Percentiles rank a stretch among this genome's conserved stretches.
phyloP scores from a whole-genome alignment of 53 echinoderm and acorn worm species.

The Paracentrotus lividus region DNA sequence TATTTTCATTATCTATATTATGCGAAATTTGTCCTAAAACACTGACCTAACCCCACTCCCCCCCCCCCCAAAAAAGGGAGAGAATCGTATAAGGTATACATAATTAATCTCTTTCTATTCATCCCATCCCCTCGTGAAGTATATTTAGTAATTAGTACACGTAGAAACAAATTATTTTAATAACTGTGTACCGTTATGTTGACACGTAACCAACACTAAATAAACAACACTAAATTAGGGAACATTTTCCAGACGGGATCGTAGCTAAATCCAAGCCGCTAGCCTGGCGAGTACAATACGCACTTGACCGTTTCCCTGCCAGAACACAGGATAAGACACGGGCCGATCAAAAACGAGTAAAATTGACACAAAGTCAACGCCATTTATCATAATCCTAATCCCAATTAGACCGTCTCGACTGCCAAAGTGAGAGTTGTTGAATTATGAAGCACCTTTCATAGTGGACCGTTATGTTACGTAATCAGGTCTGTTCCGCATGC shows the following conservation, averaged over 20 bases:
- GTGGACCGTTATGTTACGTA: conserved; percentile 71
- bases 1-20: too few species aligned
- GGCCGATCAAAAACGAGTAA: not conserved
- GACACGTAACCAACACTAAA: not conserved
- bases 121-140: too few species aligned
- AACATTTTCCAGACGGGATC: not conserved
- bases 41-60: too few species aligned
- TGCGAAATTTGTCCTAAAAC: too few species aligned
- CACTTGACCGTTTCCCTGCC: not conserved
- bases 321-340: not conserved
- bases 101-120: too few species aligned
- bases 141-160: too few species aligned
- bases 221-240: not conserved
- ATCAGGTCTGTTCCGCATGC: conserved; percentile 59
- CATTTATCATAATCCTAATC: conserved; percentile 27
- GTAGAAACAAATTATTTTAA: too few species aligned
- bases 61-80: too few species aligned
- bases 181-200: conserved; percentile 60
- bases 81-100: too few species aligned
- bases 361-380: conserved; percentile 57
- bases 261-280: not conserved
- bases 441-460: not conserved
- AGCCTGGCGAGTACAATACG: not conserved
- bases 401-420: conserved; percentile 63
- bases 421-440: conserved; percentile 36